Percentiles rank a stretch among this genome's conserved stretches.
Conservation (phyloP, 2,113 vertebrate species). For the Oncorhynchus tshawytscha region DNA sequence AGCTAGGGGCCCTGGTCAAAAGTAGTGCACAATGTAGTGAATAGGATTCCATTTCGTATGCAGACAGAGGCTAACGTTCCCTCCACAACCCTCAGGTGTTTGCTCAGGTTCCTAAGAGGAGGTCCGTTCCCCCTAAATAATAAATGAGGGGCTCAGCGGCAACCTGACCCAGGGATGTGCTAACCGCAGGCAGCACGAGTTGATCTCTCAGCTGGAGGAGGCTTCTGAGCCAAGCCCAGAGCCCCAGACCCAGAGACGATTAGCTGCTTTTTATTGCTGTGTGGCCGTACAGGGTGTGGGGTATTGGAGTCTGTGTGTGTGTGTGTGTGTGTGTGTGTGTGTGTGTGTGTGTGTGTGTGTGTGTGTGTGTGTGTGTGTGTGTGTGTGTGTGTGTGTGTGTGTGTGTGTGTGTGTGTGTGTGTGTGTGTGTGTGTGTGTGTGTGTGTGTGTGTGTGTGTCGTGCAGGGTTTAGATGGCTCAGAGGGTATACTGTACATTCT, state of each 20-base stretch:
- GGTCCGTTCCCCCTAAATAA: slow-evolving; percentile 40
- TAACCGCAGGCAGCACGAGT: slow-evolving; percentile 43
- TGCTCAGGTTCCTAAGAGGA: slow-evolving; percentile 4
- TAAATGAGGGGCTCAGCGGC: slow-evolving; percentile 29
- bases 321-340: no score
- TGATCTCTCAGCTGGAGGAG: slow-evolving; percentile 41
- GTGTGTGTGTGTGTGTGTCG: no score
- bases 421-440: no score
- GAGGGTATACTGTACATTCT: no score
- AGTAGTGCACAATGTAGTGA: no score
- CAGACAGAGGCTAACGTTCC: slow-evolving; percentile 1
- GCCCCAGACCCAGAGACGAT: slow-evolving; percentile 21
- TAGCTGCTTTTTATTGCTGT: slow-evolving; percentile 7
- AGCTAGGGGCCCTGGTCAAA: no score
- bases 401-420: no score
- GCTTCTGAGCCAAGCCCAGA: slow-evolving; percentile 30
- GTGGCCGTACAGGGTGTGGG: not conserved
- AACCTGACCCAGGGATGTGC: slow-evolving; percentile 7
- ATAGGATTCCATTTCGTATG: no score
- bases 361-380: no score
- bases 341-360: no score
- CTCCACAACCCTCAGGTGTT: slow-evolving; percentile 20
- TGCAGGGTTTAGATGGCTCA: no score
- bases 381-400: no score
- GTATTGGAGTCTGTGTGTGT: not conserved